Evolutionary conservation across 2,113 vertebrate species (phyloP).

Genomic region (Setophaga petechia): DNA sequence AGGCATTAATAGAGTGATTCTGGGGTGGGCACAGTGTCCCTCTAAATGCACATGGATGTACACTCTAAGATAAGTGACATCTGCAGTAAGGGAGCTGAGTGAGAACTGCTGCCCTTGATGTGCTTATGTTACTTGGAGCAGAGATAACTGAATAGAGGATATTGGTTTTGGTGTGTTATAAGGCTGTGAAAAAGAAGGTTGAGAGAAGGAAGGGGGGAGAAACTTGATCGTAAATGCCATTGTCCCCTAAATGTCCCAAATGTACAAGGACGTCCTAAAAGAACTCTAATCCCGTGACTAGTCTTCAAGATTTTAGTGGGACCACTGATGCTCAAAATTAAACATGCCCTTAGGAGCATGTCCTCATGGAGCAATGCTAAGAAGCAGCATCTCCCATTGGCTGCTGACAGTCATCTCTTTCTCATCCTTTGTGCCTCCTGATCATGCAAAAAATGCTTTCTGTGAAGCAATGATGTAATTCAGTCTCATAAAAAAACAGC

Average conservation of each 20-base stretch:
- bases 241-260: background rate
- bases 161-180: background rate
- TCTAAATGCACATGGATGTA: background rate
- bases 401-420: background rate
- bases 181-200: background rate
- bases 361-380: background rate
- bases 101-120: background rate
- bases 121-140: background rate
- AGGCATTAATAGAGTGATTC: background rate
- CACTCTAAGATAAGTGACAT: background rate
- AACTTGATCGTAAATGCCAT: background rate
- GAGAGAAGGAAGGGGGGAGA: background rate
- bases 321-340: constrained; percentile 32
- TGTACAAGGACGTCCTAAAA: background rate
- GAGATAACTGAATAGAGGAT: background rate
- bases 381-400: background rate
- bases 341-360: background rate
- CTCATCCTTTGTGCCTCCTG: background rate
- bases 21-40: background rate
- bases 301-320: background rate
- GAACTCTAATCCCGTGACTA: background rate
- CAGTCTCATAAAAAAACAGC: background rate
- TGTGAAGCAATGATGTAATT: constrained; percentile 45
- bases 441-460: constrained; percentile 28
- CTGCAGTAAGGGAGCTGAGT: background rate